These are phyloP conservation scores for Aphaenogaster rudis DNA, from an alignment of 1,140 invertebrate genomes.

Conservation along the genomic window DNA sequence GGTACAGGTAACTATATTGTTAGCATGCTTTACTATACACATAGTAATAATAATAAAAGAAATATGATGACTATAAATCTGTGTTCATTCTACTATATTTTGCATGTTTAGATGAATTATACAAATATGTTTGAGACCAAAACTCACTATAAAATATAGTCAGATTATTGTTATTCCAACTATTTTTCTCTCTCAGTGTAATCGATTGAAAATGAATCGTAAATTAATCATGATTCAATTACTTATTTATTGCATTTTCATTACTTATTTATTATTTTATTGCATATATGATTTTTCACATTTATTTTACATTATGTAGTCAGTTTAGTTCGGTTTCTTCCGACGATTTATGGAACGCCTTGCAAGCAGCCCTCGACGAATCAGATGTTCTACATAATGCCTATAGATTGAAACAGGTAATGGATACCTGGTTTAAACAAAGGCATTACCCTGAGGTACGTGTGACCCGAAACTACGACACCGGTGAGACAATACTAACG, in stretches of 20 bases:
- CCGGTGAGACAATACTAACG: constrained; percentile 83
- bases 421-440: constrained; percentile 91
- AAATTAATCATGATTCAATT: neutral
- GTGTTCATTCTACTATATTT: no score
- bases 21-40: no score
- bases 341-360: constrained; percentile 90
- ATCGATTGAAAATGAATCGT: neutral
- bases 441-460: constrained; percentile 90
- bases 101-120: no score
- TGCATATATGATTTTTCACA: neutral
- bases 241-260: neutral
- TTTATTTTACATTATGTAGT: constrained; percentile 71
- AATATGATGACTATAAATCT: no score
- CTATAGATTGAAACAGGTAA: constrained; percentile 86
- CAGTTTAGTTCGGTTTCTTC: constrained; percentile 88
- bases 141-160: no score
- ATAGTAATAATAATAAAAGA: no score
- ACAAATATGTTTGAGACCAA: no score
- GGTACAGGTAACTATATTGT: no score
- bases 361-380: constrained; percentile 88
- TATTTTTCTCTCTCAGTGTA: neutral
- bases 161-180: no score
- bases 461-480: constrained; percentile 86
- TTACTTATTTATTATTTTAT: neutral
- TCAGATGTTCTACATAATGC: constrained; percentile 78